Percentiles rank a stretch among this genome's conserved stretches.
phyloP scores from a whole-genome alignment of 1,140 invertebrate genomes.

The Trachymyrmex septentrionalis region DNA sequence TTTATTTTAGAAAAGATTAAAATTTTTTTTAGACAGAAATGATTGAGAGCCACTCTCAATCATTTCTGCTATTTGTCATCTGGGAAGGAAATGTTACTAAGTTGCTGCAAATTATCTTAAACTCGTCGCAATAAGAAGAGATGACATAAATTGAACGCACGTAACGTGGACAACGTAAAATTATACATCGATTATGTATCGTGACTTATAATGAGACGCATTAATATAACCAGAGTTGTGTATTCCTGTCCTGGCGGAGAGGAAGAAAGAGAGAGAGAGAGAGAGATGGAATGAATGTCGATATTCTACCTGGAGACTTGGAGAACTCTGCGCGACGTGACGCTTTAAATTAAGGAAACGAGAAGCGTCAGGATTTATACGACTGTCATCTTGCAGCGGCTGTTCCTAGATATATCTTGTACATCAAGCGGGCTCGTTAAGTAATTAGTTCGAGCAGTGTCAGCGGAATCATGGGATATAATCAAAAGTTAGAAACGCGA shows the following conservation, averaged over 20 bases:
- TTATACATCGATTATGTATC: constrained; percentile 48
- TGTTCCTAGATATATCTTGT: constrained; percentile 43
- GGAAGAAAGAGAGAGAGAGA: background rate
- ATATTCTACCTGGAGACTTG: constrained; percentile 45
- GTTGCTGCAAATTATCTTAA: constrained; percentile 8
- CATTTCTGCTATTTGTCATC: background rate
- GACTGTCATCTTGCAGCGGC: constrained; percentile 54
- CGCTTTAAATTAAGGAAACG: constrained; percentile 59
- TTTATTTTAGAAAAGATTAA: constrained; percentile 2
- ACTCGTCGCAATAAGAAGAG: background rate
- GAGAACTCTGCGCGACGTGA: constrained; percentile 48
- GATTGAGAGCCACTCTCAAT: background rate
- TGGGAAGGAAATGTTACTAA: background rate
- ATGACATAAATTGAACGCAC: constrained; percentile 42
- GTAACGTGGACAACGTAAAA: constrained; percentile 26
- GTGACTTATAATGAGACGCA: constrained; percentile 33
- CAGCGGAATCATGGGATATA: constrained; percentile 63
- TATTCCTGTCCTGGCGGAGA: constrained; percentile 29
- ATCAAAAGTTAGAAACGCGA: constrained; percentile 64
- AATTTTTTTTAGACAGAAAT: background rate
- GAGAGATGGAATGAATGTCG: constrained; percentile 36
- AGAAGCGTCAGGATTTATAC: constrained; percentile 53
- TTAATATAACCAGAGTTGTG: constrained; percentile 36
- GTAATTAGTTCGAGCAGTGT: constrained; percentile 67
- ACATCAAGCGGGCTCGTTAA: constrained; percentile 53